Evolutionary conservation across 1,140 invertebrate species (phyloP).

Genomic region (Dreissena polymorpha): DNA sequence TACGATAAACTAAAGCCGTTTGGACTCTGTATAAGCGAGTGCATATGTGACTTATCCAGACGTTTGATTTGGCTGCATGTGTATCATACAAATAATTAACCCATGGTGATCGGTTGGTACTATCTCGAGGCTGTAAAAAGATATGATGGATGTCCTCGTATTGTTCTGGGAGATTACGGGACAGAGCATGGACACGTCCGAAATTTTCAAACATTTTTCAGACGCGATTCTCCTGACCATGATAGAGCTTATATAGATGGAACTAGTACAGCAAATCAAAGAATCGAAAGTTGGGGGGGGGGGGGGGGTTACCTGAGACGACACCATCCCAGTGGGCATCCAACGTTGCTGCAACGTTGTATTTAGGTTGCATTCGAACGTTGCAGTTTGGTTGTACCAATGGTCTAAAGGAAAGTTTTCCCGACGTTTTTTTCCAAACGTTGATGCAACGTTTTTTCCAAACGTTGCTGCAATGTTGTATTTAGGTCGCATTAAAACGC

Average conservation of each 20-base stretch:
- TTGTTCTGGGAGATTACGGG: conserved; percentile 54
- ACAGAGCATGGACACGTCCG: conserved; percentile 59
- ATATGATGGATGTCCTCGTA: conserved; percentile 37
- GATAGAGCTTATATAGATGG: conserved; percentile 52
- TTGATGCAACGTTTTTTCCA: too few relatives aligned
- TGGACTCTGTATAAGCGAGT: conserved; percentile 71
- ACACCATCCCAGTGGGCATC: too few relatives aligned
- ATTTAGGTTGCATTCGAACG: too few relatives aligned
- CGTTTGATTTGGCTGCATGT: conserved; percentile 72
- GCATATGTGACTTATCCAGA: conserved; percentile 72
- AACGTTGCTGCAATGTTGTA: too few relatives aligned
- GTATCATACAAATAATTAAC: conserved; percentile 67
- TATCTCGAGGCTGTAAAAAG: conserved; percentile 61
- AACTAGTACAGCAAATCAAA: conserved; percentile 57
- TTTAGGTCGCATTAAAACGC: too few relatives aligned
- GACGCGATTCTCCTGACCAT: conserved; percentile 14
- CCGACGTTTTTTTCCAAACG: too few relatives aligned
- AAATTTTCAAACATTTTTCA: conserved; percentile 47
- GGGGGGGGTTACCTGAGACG: conserved; percentile 49
- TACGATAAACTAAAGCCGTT: conserved; percentile 76
- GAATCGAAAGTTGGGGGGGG: conserved; percentile 62
- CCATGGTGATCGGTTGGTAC: conserved; percentile 65
- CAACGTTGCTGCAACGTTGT: too few relatives aligned
- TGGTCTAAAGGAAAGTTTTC: too few relatives aligned
- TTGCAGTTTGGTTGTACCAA: too few relatives aligned